Evolutionary conservation across 1,140 invertebrate species (phyloP).

Genomic region (Drosophila seguyi): DNA sequence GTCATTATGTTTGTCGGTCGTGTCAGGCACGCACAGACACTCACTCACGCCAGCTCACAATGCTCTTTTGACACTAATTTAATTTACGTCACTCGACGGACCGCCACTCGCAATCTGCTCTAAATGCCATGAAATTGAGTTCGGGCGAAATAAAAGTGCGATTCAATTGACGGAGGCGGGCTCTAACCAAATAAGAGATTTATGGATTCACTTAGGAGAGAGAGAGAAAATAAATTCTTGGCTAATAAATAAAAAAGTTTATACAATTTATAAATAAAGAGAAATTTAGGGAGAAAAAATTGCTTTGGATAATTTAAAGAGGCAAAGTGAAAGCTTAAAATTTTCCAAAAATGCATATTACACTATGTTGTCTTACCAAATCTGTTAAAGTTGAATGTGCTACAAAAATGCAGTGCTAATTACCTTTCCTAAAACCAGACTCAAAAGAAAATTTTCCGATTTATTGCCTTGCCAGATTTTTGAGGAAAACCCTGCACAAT

Average conservation of each 20-base stretch:
- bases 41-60: constrained; percentile 58
- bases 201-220: not conserved
- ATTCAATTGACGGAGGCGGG: constrained; percentile 42
- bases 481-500: not conserved
- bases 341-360: no score
- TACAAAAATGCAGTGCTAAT: no score
- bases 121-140: constrained; percentile 71
- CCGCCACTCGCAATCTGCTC: constrained; percentile 50
- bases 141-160: constrained; percentile 37
- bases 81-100: constrained; percentile 68
- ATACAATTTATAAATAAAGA: not conserved
- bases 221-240: not conserved
- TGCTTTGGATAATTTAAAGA: no score
- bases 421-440: not conserved
- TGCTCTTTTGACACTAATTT: constrained; percentile 82
- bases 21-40: constrained; percentile 78
- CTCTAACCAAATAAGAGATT: constrained; percentile 3
- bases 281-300: no score
- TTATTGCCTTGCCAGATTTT: not conserved
- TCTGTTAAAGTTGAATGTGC: no score
- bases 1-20: constrained; percentile 81
- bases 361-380: no score
- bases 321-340: no score
- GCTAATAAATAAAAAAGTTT: not conserved
- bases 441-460: not conserved